A percentile compares a stretch with the other conserved stretches of the same genome.
Conservation (phyloP, 2,888 invertebrate species). For the Apodemia mormo region DNA sequence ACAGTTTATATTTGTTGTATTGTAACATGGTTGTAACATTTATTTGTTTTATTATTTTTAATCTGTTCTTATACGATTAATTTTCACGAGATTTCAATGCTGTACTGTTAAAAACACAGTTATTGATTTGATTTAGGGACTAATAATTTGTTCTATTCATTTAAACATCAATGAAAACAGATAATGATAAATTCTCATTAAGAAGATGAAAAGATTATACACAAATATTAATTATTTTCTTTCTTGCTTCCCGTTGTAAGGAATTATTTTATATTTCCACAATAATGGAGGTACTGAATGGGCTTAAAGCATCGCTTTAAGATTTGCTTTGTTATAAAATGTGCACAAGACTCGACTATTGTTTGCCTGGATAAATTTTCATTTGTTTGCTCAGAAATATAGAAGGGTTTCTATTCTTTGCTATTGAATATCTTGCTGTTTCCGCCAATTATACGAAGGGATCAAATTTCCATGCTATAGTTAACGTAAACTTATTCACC, state of each 20-base stretch:
- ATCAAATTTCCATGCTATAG: neutral
- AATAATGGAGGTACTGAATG: conserved; percentile 20
- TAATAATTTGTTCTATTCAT: neutral
- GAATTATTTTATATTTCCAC: conserved; percentile 5
- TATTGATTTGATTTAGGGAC: neutral
- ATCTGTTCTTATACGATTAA: too few species aligned
- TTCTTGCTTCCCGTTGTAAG: conserved; percentile 4
- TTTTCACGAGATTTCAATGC: too few species aligned
- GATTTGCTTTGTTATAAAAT: conserved; percentile 53
- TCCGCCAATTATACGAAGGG: conserved; percentile 44
- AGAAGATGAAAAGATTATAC: conserved; percentile 12
- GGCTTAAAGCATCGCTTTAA: conserved; percentile 42
- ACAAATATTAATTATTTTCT: conserved; percentile 18
- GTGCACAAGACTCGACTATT: conserved; percentile 47
- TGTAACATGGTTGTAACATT: too few species aligned
- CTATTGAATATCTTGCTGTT: conserved; percentile 43
- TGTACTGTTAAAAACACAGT: too few species aligned
- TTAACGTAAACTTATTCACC: neutral
- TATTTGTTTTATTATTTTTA: too few species aligned
- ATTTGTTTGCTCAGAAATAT: conserved; percentile 51
- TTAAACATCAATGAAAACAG: conserved; percentile 3
- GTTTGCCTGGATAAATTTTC: conserved; percentile 59
- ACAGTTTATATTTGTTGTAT: too few species aligned
- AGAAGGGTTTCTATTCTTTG: conserved; percentile 11
- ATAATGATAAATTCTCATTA: conserved; percentile 11